Evolutionary conservation across 1,140 invertebrate species (phyloP).

Genomic region (Drosophila bipectinata): DNA sequence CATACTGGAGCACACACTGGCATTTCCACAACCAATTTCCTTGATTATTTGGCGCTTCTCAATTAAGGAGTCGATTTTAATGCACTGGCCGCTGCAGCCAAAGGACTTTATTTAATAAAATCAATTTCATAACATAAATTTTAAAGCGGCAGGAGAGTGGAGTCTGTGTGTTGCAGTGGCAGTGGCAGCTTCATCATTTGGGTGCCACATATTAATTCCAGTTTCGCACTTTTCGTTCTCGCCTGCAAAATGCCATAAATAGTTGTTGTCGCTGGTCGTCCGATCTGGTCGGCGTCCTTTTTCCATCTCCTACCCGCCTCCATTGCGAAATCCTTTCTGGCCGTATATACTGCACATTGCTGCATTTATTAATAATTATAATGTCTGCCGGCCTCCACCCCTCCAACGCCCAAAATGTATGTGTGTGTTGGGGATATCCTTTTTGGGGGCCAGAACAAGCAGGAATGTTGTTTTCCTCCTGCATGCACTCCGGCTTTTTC

Average conservation of each 20-base stretch:
- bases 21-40: not conserved
- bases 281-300: not conserved
- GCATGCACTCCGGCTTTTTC: slow-evolving; percentile 22
- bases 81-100: slow-evolving; percentile 47
- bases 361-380: slow-evolving; percentile 83
- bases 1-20: not conserved
- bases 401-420: too few species aligned
- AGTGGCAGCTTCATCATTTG: slow-evolving; percentile 56
- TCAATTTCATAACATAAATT: slow-evolving; percentile 76
- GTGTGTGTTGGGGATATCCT: slow-evolving; percentile 28
- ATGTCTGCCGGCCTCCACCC: slow-evolving; percentile 64
- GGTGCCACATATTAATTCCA: slow-evolving; percentile 82
- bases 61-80: slow-evolving; percentile 65
- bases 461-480: slow-evolving; percentile 14
- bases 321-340: not conserved
- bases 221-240: slow-evolving; percentile 65
- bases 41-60: slow-evolving; percentile 11
- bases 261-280: slow-evolving; percentile 50
- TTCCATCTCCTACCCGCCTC: slow-evolving; percentile 1
- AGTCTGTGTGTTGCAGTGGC: not conserved
- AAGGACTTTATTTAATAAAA: slow-evolving; percentile 75
- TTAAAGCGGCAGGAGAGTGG: slow-evolving; percentile 30
- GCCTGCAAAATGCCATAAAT: slow-evolving; percentile 74
- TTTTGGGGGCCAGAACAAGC: not conserved
- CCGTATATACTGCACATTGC: slow-evolving; percentile 25